phyloP scores from a whole-genome alignment of 2,113 vertebrate genomes.

The Gnathonemus echidnorhynchus region DNA sequence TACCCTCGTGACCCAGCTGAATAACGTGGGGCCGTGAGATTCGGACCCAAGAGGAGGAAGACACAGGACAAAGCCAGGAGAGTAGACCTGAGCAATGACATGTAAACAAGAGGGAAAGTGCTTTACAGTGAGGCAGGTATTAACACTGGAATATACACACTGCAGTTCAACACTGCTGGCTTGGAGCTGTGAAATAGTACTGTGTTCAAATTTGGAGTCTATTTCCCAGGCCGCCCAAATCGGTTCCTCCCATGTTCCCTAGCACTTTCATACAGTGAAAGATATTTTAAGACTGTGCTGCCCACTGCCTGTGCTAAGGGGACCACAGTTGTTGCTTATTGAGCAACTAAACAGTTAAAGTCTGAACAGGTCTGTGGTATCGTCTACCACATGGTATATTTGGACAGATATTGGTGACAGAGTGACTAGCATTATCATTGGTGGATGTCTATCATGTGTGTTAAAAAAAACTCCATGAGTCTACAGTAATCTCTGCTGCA shows the following conservation, averaged over 20 bases:
- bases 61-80: not conserved
- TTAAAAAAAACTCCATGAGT: not conserved
- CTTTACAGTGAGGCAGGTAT: not conserved
- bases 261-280: not conserved
- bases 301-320: not conserved
- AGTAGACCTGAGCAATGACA: not conserved
- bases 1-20: not conserved
- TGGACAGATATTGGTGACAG: not conserved
- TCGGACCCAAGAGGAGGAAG: not conserved
- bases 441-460: not conserved
- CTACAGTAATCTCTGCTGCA: not conserved
- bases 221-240: not conserved
- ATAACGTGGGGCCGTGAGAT: not conserved
- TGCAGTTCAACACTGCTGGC: not conserved
- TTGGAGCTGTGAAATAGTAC: not conserved
- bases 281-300: not conserved
- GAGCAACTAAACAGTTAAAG: not conserved
- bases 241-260: not conserved
- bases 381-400: not conserved
- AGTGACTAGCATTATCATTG: not conserved
- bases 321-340: not conserved
- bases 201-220: not conserved
- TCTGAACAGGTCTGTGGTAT: not conserved
- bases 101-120: not conserved
- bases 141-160: not conserved